These are phyloP conservation scores for Acanthosepion lycidas DNA, from an alignment of 2,888 invertebrate genomes.

Conservation along the genomic window DNA sequence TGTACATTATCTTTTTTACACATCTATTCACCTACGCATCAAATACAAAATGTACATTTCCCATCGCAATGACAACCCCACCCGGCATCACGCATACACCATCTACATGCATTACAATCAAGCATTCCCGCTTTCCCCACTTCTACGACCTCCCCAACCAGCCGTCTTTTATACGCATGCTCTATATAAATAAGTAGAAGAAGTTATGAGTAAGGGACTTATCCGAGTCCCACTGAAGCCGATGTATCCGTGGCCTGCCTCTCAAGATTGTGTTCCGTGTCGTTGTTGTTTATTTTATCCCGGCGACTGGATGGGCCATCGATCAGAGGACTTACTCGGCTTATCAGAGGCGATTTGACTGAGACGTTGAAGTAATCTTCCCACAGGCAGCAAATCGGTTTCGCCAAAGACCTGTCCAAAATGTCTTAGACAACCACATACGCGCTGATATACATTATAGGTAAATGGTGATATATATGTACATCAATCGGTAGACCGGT, in stretches of 20 bases:
- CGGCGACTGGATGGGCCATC: constrained; percentile 33
- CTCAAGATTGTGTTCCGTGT: neutral
- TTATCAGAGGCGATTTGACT: constrained; percentile 4
- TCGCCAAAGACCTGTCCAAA: constrained; percentile 33
- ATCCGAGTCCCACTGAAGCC: neutral
- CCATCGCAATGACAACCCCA: neutral
- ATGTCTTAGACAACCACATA: neutral
- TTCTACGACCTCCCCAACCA: neutral
- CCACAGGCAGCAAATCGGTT: neutral
- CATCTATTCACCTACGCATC: too few species aligned
- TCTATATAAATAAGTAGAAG: neutral
- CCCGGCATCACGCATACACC: neutral
- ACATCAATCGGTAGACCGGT: neutral
- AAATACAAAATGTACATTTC: too few species aligned
- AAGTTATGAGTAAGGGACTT: neutral
- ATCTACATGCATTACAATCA: too few species aligned
- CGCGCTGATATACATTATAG: neutral
- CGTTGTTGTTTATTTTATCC: neutral
- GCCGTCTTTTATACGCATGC: neutral
- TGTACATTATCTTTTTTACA: too few species aligned
- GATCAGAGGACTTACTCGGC: constrained; percentile 18
- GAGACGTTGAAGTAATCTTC: constrained; percentile 33
- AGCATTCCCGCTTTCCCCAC: too few species aligned
- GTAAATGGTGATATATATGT: neutral
- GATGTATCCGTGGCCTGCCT: neutral